Evolutionary conservation across 2,113 vertebrate genomes (phyloP).

Genomic region (Bujurquina vittata): DNA sequence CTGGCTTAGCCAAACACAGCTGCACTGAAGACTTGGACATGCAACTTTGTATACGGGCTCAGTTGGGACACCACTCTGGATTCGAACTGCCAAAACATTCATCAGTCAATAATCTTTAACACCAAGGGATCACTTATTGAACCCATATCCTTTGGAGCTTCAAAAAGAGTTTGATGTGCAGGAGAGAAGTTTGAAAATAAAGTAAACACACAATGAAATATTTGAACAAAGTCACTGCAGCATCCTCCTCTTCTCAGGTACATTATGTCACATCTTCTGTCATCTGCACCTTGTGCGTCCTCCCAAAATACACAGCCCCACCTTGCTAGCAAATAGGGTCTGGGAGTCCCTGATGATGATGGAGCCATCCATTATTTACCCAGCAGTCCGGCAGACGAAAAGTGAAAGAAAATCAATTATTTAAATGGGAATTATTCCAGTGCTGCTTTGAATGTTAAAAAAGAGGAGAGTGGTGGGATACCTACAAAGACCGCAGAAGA

Average conservation of each 20-base stretch:
- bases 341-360: slow-evolving; percentile 64
- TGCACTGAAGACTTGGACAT: no score
- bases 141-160: not conserved
- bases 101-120: not conserved
- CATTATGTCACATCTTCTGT: not conserved
- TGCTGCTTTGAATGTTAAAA: slow-evolving; percentile 67
- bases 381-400: slow-evolving; percentile 53
- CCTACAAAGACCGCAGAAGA: not conserved
- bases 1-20: no score
- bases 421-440: slow-evolving; percentile 75
- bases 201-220: not conserved
- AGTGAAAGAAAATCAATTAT: slow-evolving; percentile 73
- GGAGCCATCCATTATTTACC: slow-evolving; percentile 80
- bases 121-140: not conserved
- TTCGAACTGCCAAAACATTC: not conserved
- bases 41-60: not conserved
- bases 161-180: not conserved
- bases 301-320: not conserved
- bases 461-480: slow-evolving; percentile 20
- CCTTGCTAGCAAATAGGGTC: slow-evolving; percentile 16
- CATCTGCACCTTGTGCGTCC: not conserved
- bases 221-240: not conserved
- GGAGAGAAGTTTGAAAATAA: not conserved
- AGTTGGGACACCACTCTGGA: not conserved
- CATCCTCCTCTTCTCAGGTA: not conserved